Base-by-base conservation (phyloP, 2,113 vertebrate species). In the Nematolebias whitei region DNA sequence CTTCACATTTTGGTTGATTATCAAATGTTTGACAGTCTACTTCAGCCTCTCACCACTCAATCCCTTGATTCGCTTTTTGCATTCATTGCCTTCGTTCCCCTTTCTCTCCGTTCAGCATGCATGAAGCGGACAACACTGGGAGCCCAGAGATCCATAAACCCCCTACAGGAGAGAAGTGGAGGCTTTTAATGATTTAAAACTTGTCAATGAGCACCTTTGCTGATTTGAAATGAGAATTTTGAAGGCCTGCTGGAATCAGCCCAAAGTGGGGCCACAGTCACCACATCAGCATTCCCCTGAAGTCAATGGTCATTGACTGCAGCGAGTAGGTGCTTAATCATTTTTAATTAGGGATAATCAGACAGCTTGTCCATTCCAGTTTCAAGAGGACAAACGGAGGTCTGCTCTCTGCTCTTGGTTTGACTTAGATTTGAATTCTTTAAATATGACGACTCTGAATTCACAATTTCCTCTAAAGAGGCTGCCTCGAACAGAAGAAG, bases 261-360 rank as follows among this genome's bases (percentile, higher is more conserved):
- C 87, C 87, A 87, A 82, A 82, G 55, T 55, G 60, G 63, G 57
- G 58, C 63, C 68, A 69, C 78, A 68, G 74, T 86, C 69, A 61
- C 81, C 76, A 82, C 90, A 88, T 92, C 91, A 93, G 89, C 89
- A 89, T 87, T 90, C 89, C 44, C 84, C 69, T 64, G 84, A 80
- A 85, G 88, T 92, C 92, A 84, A 92, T 93, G 87, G 70, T 73
- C 87, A 91, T 93, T 85, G 91, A 92, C 82, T 81, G 71, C 73
- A 41, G 83, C 88, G 87, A 92, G 89, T 91, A 90, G 91, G 89
- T 92, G 89, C 89, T 92, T 92, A 91, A 92, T 93, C 91, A 93
- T 92, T 92, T 92, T 92, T 92, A 92, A 92, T 92, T 91, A 92
- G 89, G 87, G 85, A 91, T 91, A 92, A 92, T 91, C 89, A 91